A percentile compares a stretch with the other conserved stretches of the same genome.
Evolutionary conservation across 1,140 invertebrate genomes (phyloP).

Genomic region (Thereuonema tuberculata): DNA sequence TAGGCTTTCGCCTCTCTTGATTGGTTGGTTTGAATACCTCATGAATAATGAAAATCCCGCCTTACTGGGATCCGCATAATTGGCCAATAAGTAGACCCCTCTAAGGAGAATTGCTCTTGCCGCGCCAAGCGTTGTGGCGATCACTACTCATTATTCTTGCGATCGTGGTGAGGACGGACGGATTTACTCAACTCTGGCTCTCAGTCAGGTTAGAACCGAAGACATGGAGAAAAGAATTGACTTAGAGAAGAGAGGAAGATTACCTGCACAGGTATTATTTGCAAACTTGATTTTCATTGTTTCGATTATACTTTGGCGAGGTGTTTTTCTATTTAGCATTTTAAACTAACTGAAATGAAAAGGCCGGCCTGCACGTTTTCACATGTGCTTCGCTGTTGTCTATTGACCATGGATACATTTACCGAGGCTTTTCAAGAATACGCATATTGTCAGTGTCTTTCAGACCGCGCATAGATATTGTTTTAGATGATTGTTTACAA

Average conservation of each 20-base stretch:
- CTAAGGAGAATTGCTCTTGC: constrained; percentile 10
- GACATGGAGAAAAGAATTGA: constrained; percentile 82
- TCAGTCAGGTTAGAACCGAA: constrained; percentile 6
- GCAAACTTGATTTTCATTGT: constrained; percentile 24
- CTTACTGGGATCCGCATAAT: neutral
- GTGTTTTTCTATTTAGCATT: neutral
- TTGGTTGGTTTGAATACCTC: neutral
- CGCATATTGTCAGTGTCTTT: too few species aligned
- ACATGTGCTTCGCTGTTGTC: too few species aligned
- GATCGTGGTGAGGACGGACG: neutral
- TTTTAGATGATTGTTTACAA: too few species aligned
- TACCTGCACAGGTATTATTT: constrained; percentile 67
- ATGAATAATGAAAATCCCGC: constrained; percentile 9
- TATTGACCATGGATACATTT: too few species aligned
- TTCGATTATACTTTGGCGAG: too few species aligned
- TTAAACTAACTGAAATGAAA: neutral
- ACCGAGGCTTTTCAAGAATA: too few species aligned
- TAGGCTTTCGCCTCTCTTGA: neutral
- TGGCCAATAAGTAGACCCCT: constrained; percentile 7
- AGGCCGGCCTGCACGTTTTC: neutral
- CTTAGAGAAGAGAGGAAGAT: constrained; percentile 69
- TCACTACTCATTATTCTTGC: constrained; percentile 7
- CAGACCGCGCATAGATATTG: too few species aligned
- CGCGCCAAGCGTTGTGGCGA: constrained; percentile 10
- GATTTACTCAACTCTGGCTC: constrained; percentile 10